Evolutionary conservation across 2,888 invertebrate genomes (phyloP).

Genomic region (Polydrusus cervinus): DNA sequence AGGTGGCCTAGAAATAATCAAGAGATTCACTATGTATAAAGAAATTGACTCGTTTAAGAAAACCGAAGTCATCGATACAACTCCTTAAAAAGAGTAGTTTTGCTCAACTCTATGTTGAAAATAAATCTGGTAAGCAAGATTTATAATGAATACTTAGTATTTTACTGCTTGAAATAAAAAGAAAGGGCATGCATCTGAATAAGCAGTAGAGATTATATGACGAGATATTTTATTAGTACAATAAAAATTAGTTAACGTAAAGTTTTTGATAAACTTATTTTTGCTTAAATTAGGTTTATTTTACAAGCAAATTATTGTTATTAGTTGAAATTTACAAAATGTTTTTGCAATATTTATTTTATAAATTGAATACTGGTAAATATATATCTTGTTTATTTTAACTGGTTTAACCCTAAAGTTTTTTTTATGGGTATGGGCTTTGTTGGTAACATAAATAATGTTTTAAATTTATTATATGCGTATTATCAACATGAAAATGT

Average conservation of each 20-base stretch:
- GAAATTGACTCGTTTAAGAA: too few species aligned
- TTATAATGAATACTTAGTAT: constrained; percentile 58
- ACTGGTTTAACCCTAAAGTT: neutral
- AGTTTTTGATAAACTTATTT: neutral
- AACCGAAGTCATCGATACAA: too few species aligned
- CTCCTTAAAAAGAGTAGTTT: too few species aligned
- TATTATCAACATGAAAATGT: neutral
- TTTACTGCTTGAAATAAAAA: constrained; percentile 53
- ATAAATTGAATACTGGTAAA: neutral
- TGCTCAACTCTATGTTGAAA: constrained; percentile 8
- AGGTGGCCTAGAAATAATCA: too few species aligned
- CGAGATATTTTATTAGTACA: constrained; percentile 30
- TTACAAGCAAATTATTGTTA: constrained; percentile 1
- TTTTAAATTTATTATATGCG: neutral
- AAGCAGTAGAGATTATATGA: constrained; percentile 53
- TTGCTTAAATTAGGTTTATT: constrained; percentile 13
- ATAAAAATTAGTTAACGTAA: constrained; percentile 23
- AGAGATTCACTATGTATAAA: too few species aligned
- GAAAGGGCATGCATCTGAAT: constrained; percentile 57
- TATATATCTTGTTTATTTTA: constrained; percentile 5
- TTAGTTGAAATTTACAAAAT: neutral
- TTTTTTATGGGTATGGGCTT: neutral
- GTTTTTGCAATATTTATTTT: constrained; percentile 6
- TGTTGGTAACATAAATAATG: neutral
- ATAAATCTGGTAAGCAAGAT: constrained; percentile 55